Evolutionary conservation across 1,140 invertebrate genomes (phyloP).

Genomic region (Lepidurus packardi): DNA sequence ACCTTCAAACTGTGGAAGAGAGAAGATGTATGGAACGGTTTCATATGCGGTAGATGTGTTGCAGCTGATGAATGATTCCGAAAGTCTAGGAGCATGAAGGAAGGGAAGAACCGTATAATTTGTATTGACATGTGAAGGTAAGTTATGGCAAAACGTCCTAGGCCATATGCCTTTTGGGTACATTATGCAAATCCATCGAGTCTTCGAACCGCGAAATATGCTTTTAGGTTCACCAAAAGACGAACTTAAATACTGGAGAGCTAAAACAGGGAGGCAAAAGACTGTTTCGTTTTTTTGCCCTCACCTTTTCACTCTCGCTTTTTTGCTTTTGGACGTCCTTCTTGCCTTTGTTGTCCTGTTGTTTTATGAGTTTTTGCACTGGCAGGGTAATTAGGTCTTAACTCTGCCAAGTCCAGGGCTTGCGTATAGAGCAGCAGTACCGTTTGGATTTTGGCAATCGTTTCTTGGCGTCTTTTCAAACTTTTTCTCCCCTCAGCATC

Average conservation of each 20-base stretch:
- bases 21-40: background rate
- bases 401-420: background rate
- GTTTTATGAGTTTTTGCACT: constrained; percentile 4
- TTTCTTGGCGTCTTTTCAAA: background rate
- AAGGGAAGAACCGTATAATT: constrained; percentile 19
- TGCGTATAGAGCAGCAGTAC: background rate
- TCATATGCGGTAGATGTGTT: background rate
- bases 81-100: background rate
- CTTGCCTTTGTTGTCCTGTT: background rate
- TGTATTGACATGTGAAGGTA: constrained; percentile 14
- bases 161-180: constrained; percentile 11
- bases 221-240: background rate
- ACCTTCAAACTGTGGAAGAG: background rate
- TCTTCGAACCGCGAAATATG: background rate
- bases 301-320: background rate
- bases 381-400: constrained; percentile 12
- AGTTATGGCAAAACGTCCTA: background rate
- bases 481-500: background rate
- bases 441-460: background rate
- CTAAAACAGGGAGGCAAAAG: background rate
- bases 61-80: constrained; percentile 9
- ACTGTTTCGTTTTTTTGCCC: background rate
- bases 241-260: background rate
- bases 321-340: background rate
- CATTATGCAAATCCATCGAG: background rate